These are phyloP conservation scores for Pyrrhosoma nymphula DNA, from an alignment of 2,888 invertebrate genomes.

Conservation along the genomic window DNA sequence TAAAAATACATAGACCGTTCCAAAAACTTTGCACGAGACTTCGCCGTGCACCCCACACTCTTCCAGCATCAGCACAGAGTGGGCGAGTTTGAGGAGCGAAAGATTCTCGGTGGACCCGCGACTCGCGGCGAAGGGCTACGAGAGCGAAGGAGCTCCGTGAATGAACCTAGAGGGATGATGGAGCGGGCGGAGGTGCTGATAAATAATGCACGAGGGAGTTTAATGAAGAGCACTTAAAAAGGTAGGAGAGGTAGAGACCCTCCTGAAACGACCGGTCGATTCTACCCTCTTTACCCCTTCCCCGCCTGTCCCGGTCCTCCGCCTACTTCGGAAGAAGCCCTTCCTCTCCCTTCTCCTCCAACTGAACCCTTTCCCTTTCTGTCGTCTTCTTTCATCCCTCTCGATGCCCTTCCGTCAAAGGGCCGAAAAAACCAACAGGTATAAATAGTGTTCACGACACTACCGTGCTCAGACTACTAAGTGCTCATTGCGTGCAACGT, in stretches of 20 bases:
- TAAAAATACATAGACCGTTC: too few species aligned
- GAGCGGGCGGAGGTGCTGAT: too few species aligned
- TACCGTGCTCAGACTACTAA: too few species aligned
- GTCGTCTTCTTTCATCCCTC: background rate
- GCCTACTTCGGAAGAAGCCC: background rate
- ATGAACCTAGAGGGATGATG: background rate
- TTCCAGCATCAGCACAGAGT: too few species aligned
- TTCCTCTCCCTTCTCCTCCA: background rate
- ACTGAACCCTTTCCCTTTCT: background rate
- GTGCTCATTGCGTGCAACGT: too few species aligned
- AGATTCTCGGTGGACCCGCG: too few species aligned
- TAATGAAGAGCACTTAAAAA: conserved; percentile 46
- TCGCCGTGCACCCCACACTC: too few species aligned
- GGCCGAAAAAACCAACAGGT: background rate
- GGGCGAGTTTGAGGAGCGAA: too few species aligned
- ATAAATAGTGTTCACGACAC: too few species aligned
- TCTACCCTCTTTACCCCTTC: background rate
- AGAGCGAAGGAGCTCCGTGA: background rate
- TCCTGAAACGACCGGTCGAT: conserved; percentile 13
- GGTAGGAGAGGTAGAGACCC: background rate
- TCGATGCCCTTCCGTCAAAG: background rate
- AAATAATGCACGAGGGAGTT: conserved; percentile 34
- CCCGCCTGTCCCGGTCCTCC: too few species aligned
- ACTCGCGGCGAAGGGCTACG: background rate
- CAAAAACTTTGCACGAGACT: too few species aligned